Evolutionary conservation across 2,113 vertebrate genomes (phyloP).

Genomic region (Mola mola): DNA sequence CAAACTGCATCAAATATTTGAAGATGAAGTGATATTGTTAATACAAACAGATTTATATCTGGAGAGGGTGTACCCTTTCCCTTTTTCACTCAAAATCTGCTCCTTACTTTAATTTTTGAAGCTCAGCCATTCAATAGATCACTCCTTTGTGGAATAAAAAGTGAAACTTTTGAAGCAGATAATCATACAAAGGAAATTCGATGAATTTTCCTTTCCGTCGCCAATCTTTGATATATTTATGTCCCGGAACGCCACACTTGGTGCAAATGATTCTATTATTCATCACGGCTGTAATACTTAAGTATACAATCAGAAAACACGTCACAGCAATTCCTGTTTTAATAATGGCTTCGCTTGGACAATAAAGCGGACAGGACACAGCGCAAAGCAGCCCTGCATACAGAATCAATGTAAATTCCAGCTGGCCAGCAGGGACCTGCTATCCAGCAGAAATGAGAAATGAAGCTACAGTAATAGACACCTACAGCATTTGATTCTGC

Average conservation of each 20-base stretch:
- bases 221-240: conserved; percentile 15
- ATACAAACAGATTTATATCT: conserved; percentile 24
- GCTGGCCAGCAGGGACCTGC: conserved; percentile 50
- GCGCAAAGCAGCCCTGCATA: conserved; percentile 45
- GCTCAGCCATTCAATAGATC: neutral
- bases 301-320: conserved; percentile 63
- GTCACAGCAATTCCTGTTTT: conserved; percentile 54
- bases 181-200: neutral
- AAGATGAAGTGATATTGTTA: conserved; percentile 56
- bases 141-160: neutral
- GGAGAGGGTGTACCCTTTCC: neutral
- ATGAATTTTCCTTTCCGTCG: conserved; percentile 4
- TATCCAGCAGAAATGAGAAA: conserved; percentile 51
- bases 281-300: conserved; percentile 55
- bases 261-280: conserved; percentile 54
- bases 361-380: conserved; percentile 49
- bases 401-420: conserved; percentile 69
- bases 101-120: conserved; percentile 13
- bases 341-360: conserved; percentile 61
- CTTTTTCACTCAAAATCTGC: conserved; percentile 8
- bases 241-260: conserved; percentile 30
- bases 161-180: too few species aligned
- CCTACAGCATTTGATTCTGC: conserved; percentile 19
- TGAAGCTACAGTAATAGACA: conserved; percentile 43
- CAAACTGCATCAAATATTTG: conserved; percentile 63